phyloP scores from a whole-genome alignment of 2,113 vertebrate species.

The Oncorhynchus gorbuscha region DNA sequence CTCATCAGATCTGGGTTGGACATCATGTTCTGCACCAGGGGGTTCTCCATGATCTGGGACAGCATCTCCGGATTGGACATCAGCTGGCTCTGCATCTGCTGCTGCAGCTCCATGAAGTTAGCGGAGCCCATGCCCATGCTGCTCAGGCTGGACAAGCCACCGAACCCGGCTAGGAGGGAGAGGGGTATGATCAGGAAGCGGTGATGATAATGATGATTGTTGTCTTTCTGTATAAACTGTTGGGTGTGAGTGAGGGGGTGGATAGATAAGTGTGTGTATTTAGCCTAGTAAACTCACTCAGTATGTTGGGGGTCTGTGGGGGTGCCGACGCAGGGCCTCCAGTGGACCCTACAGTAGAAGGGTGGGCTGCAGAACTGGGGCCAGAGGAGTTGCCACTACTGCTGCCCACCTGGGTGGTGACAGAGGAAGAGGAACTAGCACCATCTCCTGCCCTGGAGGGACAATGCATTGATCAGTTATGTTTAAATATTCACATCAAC shows the following conservation, averaged over 20 bases:
- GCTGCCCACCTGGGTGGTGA: constrained; percentile 71
- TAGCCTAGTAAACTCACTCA: constrained; percentile 78
- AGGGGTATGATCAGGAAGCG: no score
- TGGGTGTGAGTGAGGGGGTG: not conserved
- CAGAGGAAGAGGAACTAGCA: constrained; percentile 55
- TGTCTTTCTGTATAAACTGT: not conserved
- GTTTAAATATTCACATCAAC: not conserved
- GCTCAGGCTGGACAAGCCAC: constrained; percentile 87
- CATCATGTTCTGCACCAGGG: constrained; percentile 99
- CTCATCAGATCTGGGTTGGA: constrained; percentile 96
- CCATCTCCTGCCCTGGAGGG: constrained; percentile 68
- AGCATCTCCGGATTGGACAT: constrained; percentile 99
- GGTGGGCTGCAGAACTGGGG: constrained; percentile 59
- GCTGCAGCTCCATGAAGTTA: constrained; percentile 99
- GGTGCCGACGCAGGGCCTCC: constrained; percentile 54
- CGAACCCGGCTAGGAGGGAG: constrained; percentile 83
- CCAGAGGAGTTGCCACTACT: constrained; percentile 33
- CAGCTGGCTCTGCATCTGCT: constrained; percentile 98
- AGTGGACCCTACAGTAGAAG: constrained; percentile 60
- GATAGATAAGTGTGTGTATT: not conserved
- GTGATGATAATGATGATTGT: not conserved
- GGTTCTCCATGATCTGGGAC: constrained; percentile 99
- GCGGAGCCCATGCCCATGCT: constrained; percentile 92
- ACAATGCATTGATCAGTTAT: not conserved
- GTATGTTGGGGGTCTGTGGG: constrained; percentile 79